A percentile compares a stretch with the other conserved stretches of the same genome.
These are phyloP conservation scores for Darwinula stevensoni DNA, from an alignment of 2,888 invertebrate genomes.

Conservation along the genomic window DNA sequence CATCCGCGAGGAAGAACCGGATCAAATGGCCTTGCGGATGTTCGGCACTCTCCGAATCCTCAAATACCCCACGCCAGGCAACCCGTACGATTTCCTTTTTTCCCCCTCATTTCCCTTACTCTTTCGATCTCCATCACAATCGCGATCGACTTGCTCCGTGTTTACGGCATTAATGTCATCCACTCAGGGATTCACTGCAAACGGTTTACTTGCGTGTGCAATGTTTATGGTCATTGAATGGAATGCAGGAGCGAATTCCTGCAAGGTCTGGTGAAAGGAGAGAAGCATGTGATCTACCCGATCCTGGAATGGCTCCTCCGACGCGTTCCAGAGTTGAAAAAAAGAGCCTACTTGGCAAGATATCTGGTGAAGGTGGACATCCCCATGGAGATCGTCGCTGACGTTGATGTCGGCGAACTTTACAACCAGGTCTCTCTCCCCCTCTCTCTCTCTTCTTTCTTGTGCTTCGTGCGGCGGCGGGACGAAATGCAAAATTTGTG, in stretches of 20 bases:
- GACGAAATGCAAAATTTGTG: background rate
- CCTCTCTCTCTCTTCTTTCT: constrained; percentile 5
- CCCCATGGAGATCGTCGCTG: constrained; percentile 38
- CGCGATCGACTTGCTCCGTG: no score
- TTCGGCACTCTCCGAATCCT: constrained; percentile 34
- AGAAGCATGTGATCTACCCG: constrained; percentile 39
- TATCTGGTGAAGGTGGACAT: constrained; percentile 32
- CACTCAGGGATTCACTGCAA: no score
- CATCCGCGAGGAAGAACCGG: constrained; percentile 38
- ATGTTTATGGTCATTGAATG: no score
- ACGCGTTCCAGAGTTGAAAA: constrained; percentile 38
- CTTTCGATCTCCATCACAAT: constrained; percentile 6
- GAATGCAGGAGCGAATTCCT: constrained; percentile 25
- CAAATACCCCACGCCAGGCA: constrained; percentile 25
- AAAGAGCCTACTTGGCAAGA: constrained; percentile 55
- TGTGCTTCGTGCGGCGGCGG: background rate
- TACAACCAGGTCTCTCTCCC: constrained; percentile 24
- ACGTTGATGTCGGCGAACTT: constrained; percentile 36
- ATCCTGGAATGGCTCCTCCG: constrained; percentile 48
- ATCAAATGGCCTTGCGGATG: constrained; percentile 38
- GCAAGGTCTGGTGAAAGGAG: constrained; percentile 36
- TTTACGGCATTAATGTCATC: no score
- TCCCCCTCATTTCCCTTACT: constrained; percentile 1
- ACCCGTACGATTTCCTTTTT: constrained; percentile 5
- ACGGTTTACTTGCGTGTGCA: no score